A percentile compares a stretch with the other conserved stretches of the same genome.
Evolutionary conservation across 2,797 vertebrate genomes (phyloP).

Genomic region (Neomorphus geoffroyi): DNA sequence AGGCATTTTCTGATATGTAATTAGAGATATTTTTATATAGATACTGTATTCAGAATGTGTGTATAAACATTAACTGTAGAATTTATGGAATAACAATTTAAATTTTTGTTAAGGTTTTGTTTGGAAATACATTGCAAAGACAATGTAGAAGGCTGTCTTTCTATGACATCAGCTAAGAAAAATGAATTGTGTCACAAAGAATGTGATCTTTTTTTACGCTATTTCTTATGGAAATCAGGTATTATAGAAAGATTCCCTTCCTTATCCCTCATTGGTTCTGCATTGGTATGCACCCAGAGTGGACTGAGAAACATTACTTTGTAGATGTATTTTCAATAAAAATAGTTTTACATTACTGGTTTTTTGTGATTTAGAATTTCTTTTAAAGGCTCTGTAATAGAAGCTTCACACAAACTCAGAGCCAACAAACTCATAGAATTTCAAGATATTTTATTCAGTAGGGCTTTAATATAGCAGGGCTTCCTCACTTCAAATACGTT

Average conservation of each 20-base stretch:
- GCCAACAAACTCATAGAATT: background rate
- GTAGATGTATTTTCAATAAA: constrained; percentile 86
- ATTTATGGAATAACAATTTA: constrained; percentile 66
- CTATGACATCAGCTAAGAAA: constrained; percentile 59
- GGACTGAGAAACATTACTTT: constrained; percentile 76
- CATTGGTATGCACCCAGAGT: constrained; percentile 52
- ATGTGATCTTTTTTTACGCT: constrained; percentile 73
- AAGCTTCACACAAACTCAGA: background rate
- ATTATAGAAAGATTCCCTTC: constrained; percentile 70
- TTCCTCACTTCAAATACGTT: background rate
- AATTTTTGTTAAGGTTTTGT: constrained; percentile 57
- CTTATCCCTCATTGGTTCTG: constrained; percentile 57
- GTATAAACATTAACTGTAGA: constrained; percentile 78
- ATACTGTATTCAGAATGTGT: constrained; percentile 56
- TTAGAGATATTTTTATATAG: constrained; percentile 78
- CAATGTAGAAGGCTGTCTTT: constrained; percentile 67
- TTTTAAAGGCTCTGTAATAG: background rate
- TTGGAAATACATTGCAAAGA: constrained; percentile 72
- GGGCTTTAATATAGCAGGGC: background rate
- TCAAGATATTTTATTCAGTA: background rate
- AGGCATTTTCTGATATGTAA: constrained; percentile 59
- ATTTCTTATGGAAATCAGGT: constrained; percentile 74
- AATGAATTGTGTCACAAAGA: constrained; percentile 59
- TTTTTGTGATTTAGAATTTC: constrained; percentile 23
- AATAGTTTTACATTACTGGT: constrained; percentile 79